These are phyloP conservation scores for Chamaea fasciata DNA, from an alignment of 2,113 vertebrate genomes.

Conservation along the genomic window DNA sequence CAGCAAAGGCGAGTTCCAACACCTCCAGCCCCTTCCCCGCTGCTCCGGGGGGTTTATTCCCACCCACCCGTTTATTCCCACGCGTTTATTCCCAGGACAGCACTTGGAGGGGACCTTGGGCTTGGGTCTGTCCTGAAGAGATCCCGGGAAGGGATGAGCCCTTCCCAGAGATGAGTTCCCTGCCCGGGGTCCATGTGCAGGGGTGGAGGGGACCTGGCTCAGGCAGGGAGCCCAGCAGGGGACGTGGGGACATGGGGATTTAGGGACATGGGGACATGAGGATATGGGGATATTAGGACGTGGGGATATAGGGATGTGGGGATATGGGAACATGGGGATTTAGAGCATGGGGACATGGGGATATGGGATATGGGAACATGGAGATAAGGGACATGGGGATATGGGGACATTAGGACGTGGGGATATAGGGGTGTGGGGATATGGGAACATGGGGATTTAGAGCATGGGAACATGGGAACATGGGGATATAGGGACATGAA, in stretches of 20 bases:
- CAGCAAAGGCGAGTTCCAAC: slow-evolving; percentile 67
- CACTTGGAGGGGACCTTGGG: accelerated
- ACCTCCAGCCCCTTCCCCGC: not conserved
- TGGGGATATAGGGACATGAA: too few relatives aligned
- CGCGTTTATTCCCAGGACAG: not conserved
- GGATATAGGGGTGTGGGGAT: too few relatives aligned
- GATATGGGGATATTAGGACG: too few relatives aligned
- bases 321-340: not conserved
- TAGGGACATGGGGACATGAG: too few relatives aligned
- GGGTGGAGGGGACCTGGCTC: not conserved
- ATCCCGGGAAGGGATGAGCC: not conserved
- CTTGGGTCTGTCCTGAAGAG: not conserved
- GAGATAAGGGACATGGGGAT: too few relatives aligned
- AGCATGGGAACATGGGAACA: too few relatives aligned
- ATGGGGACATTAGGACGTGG: too few relatives aligned
- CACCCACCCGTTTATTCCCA: not conserved
- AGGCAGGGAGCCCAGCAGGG: not conserved
- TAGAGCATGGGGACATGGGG: too few relatives aligned
- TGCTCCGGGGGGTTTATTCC: not conserved
- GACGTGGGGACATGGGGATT: too few relatives aligned
- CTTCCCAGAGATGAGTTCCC: not conserved
- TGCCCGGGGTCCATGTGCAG: not conserved
- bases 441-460: too few relatives aligned
- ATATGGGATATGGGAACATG: too few relatives aligned
- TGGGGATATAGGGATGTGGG: too few relatives aligned